These are phyloP conservation scores for Callaeas wilsoni DNA, from an alignment of 2,113 vertebrate species.

Conservation along the genomic window DNA sequence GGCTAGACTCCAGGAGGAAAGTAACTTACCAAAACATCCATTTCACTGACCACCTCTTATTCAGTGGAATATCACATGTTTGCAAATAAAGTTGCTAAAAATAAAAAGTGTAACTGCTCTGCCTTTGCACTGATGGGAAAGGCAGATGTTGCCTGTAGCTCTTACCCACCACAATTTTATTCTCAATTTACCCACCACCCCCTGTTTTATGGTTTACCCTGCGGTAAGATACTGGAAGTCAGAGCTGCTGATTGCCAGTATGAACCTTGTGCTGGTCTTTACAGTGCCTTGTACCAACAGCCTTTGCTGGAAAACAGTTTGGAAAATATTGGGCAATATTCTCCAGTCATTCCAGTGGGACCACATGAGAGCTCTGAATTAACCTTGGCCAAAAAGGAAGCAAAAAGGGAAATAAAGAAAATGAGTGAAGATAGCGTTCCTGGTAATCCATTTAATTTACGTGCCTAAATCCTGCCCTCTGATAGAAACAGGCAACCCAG, in stretches of 20 bases:
- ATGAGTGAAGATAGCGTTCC: background rate
- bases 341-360: background rate
- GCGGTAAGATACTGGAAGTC: background rate
- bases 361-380: background rate
- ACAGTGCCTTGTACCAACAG: background rate
- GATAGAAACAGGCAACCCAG: background rate
- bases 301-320: background rate
- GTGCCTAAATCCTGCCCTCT: background rate
- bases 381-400: background rate
- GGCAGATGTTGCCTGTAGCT: constrained; percentile 17
- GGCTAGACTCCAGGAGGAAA: background rate
- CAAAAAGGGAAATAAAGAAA: background rate
- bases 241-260: background rate
- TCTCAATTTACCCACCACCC: background rate
- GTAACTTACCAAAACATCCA: background rate
- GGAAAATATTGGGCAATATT: constrained; percentile 4
- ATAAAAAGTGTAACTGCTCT: background rate
- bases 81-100: constrained; percentile 32
- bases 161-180: background rate
- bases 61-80: background rate
- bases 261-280: constrained; percentile 2
- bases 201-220: constrained; percentile 7
- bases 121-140: constrained; percentile 26
- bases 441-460: background rate
- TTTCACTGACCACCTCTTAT: constrained; percentile 13